phyloP scores from a whole-genome alignment of 2,888 invertebrate species.

The Muscina levida region DNA sequence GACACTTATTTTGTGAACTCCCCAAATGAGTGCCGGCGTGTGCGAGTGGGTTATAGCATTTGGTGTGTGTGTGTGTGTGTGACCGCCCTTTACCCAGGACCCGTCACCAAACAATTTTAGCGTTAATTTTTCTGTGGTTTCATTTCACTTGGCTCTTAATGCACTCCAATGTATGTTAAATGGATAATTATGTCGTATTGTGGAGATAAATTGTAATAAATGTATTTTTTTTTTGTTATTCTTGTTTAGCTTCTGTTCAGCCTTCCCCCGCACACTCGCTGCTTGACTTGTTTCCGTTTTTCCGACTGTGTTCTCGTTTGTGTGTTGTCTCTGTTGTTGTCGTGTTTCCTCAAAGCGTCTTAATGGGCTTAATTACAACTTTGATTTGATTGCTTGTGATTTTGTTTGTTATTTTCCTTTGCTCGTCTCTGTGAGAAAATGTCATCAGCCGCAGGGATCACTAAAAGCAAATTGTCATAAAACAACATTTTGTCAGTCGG shows the following conservation, averaged over 20 bases:
- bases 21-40: background rate
- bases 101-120: constrained; percentile 47
- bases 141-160: constrained; percentile 50
- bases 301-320: constrained; percentile 26
- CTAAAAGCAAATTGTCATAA: constrained; percentile 53
- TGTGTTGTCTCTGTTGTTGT: constrained; percentile 31
- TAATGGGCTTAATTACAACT: constrained; percentile 65
- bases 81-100: constrained; percentile 6
- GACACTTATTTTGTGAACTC: constrained; percentile 59
- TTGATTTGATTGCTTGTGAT: constrained; percentile 60
- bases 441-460: constrained; percentile 39
- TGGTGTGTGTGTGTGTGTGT: constrained; percentile 4
- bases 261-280: background rate
- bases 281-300: background rate
- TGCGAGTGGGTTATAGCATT: too few species aligned
- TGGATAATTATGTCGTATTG: constrained; percentile 66
- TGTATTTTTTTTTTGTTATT: constrained; percentile 40
- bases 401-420: constrained; percentile 53
- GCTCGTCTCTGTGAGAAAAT: constrained; percentile 17
- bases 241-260: constrained; percentile 31
- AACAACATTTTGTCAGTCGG: constrained; percentile 4
- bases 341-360: constrained; percentile 45
- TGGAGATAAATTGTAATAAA: constrained; percentile 60
- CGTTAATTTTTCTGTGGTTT: constrained; percentile 55
- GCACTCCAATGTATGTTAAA: constrained; percentile 62